Conservation (phyloP, 2,113 vertebrate genomes). For the Malaclemys terrapin region DNA sequence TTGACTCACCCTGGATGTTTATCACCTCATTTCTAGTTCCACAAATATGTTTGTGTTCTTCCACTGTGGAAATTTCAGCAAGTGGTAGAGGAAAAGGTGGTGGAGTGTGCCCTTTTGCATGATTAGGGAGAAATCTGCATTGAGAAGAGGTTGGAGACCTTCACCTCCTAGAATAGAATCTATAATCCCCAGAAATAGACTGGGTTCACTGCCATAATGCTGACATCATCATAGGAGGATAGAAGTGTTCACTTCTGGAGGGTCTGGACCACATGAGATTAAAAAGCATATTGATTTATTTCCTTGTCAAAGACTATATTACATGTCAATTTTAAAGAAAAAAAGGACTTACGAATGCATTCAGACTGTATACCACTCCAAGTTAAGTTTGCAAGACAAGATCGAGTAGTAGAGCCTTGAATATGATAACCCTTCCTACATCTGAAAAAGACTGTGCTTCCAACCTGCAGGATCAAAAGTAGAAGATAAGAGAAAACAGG, state of each 20-base stretch:
- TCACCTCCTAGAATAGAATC: not conserved
- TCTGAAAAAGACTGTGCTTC: too few species aligned
- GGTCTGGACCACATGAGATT: not conserved
- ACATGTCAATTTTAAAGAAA: not conserved
- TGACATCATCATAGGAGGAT: not conserved
- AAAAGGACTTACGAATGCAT: slow-evolving; percentile 89
- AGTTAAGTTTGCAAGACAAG: too few species aligned
- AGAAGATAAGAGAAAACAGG: too few species aligned
- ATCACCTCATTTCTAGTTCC: not conserved
- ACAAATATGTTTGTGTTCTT: not conserved
- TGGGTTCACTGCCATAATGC: not conserved
- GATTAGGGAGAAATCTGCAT: not conserved
- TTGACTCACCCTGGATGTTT: not conserved
- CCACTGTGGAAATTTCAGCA: too few species aligned
- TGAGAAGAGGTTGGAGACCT: not conserved
- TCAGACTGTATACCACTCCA: slow-evolving; percentile 94
- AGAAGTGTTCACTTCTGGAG: not conserved
- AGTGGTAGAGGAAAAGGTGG: not conserved
- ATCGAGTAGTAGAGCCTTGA: too few species aligned
- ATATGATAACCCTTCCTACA: too few species aligned
- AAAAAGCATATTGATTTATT: not conserved
- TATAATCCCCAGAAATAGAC: not conserved
- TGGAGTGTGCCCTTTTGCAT: not conserved
- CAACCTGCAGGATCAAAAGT: too few species aligned
- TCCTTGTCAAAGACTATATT: not conserved